phyloP scores from a whole-genome alignment of 2,888 invertebrate species.

The Synergus umbraculus region DNA sequence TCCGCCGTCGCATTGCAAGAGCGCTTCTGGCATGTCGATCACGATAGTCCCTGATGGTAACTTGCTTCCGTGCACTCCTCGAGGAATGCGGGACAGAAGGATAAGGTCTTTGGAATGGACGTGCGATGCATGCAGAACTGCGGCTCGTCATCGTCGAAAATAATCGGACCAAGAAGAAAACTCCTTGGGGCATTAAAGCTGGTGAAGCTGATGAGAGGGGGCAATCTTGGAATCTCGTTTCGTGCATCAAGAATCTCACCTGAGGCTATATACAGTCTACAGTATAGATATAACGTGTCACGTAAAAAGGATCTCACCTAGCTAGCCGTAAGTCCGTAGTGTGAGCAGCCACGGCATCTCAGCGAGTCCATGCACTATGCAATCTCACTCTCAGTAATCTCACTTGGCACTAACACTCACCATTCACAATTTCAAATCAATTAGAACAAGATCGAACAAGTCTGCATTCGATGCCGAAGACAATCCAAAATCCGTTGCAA shows the following conservation, averaged over 20 bases:
- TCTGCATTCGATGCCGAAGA: neutral
- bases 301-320: constrained; percentile 65
- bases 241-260: constrained; percentile 39
- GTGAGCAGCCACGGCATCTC: constrained; percentile 74
- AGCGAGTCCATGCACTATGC: constrained; percentile 70
- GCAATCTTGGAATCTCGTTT: constrained; percentile 40
- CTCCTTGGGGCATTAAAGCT: constrained; percentile 8
- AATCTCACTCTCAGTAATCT: constrained; percentile 61
- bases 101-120: constrained; percentile 54
- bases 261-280: constrained; percentile 27
- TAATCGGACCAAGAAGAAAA: constrained; percentile 64
- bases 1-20: constrained; percentile 11
- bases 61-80: constrained; percentile 43
- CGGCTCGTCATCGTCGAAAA: constrained; percentile 72
- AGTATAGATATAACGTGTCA: constrained; percentile 29
- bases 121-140: constrained; percentile 48
- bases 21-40: neutral
- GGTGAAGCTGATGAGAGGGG: constrained; percentile 37
- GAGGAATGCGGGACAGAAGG: constrained; percentile 60
- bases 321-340: constrained; percentile 74
- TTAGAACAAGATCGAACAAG: constrained; percentile 32
- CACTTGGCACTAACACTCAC: constrained; percentile 63
- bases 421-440: constrained; percentile 60
- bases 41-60: constrained; percentile 20
- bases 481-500: constrained; percentile 17